Conservation (phyloP, 2,113 vertebrate genomes). For the Leptobrachium leishanense region DNA sequence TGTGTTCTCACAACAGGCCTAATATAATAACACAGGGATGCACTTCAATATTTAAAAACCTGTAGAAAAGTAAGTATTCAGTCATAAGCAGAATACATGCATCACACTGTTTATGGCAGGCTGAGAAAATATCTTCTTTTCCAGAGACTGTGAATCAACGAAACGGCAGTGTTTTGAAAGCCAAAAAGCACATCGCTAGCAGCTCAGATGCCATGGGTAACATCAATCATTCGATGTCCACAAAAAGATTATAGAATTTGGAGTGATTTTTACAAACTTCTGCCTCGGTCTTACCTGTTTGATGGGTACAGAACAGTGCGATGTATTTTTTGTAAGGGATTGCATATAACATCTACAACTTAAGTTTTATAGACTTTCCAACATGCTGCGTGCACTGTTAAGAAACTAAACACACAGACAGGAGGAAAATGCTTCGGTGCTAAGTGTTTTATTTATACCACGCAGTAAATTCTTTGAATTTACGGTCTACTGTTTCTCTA, state of each 20-base stretch:
- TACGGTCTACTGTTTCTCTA: neutral
- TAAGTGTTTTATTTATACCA: constrained; percentile 23
- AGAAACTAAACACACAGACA: constrained; percentile 13
- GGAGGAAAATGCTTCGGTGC: neutral
- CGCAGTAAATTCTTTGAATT: neutral
- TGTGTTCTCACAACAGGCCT: constrained; percentile 26
- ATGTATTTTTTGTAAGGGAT: constrained; percentile 41
- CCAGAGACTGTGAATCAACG: constrained; percentile 53
- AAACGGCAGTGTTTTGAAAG: constrained; percentile 52
- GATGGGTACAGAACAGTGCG: constrained; percentile 29
- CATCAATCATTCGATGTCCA: constrained; percentile 52
- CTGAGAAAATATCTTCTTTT: constrained; percentile 53
- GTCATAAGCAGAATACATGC: constrained; percentile 41
- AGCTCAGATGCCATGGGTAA: constrained; percentile 52
- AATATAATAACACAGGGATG: constrained; percentile 24
- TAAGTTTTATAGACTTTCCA: constrained; percentile 46
- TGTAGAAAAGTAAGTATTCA: constrained; percentile 41
- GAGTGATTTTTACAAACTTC: constrained; percentile 38
- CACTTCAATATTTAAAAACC: constrained; percentile 45
- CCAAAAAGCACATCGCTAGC: constrained; percentile 42
- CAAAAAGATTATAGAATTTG: constrained; percentile 39
- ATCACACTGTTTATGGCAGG: constrained; percentile 47
- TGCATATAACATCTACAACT: constrained; percentile 37
- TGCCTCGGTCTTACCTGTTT: constrained; percentile 34
- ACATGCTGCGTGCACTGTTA: constrained; percentile 17